Conservation (phyloP, 2,113 vertebrate genomes). For the Crotophaga sulcirostris region DNA sequence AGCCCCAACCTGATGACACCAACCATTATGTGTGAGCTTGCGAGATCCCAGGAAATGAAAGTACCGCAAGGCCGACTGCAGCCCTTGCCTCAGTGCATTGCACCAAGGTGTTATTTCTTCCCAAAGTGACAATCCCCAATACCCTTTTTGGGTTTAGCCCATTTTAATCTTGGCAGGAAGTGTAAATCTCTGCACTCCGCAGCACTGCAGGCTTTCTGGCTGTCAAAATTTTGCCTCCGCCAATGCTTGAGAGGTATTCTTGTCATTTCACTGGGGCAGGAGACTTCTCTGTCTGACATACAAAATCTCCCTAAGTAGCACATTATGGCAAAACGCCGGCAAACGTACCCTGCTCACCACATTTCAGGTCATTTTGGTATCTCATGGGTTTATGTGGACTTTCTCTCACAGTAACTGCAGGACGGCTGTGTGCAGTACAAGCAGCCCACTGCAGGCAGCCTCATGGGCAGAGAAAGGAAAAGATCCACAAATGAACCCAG, state of each 20-base stretch:
- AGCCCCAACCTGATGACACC: background rate
- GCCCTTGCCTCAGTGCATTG: background rate
- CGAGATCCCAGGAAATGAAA: background rate
- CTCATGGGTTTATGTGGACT: background rate
- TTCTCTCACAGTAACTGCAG: background rate
- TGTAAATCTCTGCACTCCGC: conserved; percentile 74
- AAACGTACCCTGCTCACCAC: conserved; percentile 10
- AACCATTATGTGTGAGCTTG: background rate
- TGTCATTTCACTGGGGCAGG: conserved; percentile 72
- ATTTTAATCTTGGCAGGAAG: conserved; percentile 80
- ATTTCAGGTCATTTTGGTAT: conserved; percentile 37
- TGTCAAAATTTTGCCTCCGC: conserved; percentile 76
- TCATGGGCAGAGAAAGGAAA: background rate
- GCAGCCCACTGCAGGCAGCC: background rate
- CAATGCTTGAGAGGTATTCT: conserved; percentile 73
- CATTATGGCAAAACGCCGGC: conserved; percentile 54
- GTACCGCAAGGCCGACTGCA: background rate
- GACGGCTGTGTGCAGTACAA: background rate
- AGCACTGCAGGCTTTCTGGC: conserved; percentile 73
- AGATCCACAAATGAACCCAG: background rate
- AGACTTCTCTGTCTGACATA: conserved; percentile 72
- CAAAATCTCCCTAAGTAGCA: conserved; percentile 48
- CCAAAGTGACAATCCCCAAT: conserved; percentile 77
- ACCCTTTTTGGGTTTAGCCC: conserved; percentile 77
- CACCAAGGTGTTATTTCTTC: conserved; percentile 55